phyloP scores from a whole-genome alignment of 2,797 vertebrate genomes.

The Pterois miles region DNA sequence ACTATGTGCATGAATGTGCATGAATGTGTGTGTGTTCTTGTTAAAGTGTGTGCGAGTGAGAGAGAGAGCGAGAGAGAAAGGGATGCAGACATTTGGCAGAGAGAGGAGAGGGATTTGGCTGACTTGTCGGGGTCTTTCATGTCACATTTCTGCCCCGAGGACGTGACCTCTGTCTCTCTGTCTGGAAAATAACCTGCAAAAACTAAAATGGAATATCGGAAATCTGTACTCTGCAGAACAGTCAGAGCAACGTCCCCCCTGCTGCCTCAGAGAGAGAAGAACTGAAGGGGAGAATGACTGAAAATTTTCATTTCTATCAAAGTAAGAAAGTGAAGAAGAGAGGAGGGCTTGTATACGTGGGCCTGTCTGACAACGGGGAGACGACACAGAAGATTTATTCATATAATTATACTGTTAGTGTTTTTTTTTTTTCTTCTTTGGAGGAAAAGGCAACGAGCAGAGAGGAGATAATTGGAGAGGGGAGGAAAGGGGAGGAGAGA shows the following conservation, averaged over 20 bases:
- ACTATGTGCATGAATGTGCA: not conserved
- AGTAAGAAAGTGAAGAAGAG: constrained; percentile 37
- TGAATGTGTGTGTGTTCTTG: not conserved
- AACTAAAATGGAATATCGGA: constrained; percentile 42
- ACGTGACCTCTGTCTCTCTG: constrained; percentile 55
- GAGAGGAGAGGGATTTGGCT: constrained; percentile 35
- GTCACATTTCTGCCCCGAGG: constrained; percentile 63
- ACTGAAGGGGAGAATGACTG: constrained; percentile 36
- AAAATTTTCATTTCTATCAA: constrained; percentile 27
- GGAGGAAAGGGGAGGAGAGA: constrained; percentile 17
- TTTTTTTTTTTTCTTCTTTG: constrained; percentile 42
- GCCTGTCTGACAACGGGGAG: constrained; percentile 29
- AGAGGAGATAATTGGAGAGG: constrained; percentile 50
- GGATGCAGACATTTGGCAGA: constrained; percentile 41
- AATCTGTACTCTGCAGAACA: constrained; percentile 38
- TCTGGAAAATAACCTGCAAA: constrained; percentile 61
- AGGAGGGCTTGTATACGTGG: not conserved
- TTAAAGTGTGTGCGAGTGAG: not conserved
- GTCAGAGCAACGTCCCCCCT: constrained; percentile 12
- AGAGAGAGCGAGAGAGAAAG: constrained; percentile 19
- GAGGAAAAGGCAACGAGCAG: constrained; percentile 35
- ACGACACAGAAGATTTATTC: constrained; percentile 52
- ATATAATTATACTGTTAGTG: constrained; percentile 54
- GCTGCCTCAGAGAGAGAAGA: constrained; percentile 31
- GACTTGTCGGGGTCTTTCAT: constrained; percentile 63